Evolutionary conservation across 2,888 invertebrate genomes (phyloP).

Genomic region (Leistus spinibarbis): DNA sequence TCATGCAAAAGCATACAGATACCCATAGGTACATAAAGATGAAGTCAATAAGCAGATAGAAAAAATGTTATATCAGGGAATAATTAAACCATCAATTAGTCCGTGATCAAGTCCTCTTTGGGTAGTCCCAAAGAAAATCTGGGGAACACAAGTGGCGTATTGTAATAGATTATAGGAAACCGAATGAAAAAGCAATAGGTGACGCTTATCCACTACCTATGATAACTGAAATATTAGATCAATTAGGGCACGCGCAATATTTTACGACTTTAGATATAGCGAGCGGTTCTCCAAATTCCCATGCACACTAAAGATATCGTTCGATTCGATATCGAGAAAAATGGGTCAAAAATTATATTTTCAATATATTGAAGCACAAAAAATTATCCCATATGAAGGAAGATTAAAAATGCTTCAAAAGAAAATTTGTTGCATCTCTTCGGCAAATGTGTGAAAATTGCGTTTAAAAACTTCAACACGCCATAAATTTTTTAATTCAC

Average conservation of each 20-base stretch:
- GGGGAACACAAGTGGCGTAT: constrained; percentile 18
- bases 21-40: background rate
- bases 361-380: no score
- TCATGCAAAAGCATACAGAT: background rate
- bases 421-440: no score
- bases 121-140: constrained; percentile 38
- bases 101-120: constrained; percentile 36
- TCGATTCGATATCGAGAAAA: no score
- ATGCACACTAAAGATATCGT: no score
- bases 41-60: background rate
- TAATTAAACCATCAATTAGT: constrained; percentile 26
- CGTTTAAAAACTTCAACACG: no score
- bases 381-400: no score
- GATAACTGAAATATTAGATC: background rate
- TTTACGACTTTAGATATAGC: no score
- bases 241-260: background rate
- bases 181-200: background rate
- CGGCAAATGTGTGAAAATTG: no score
- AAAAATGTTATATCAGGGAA: constrained; percentile 24
- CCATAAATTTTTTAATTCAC: no score
- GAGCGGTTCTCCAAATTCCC: no score
- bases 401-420: no score
- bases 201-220: background rate
- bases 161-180: background rate
- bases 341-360: no score